These are phyloP conservation scores for Tragelaphus scriptus DNA, from an alignment of 2,113 vertebrate species.

Conservation along the genomic window DNA sequence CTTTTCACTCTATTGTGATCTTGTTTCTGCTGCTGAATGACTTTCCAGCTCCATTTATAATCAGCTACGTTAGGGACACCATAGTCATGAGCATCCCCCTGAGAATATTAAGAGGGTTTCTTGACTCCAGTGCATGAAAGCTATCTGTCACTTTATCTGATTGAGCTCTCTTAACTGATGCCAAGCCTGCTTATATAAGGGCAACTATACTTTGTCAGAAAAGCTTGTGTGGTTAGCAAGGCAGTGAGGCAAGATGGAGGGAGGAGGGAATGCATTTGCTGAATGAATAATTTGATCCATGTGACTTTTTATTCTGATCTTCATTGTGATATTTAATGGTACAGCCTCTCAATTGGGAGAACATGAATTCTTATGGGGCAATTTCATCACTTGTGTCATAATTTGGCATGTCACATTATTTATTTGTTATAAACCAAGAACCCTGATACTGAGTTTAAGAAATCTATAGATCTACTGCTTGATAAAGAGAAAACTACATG, in stretches of 20 bases:
- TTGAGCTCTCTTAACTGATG: slow-evolving; percentile 74
- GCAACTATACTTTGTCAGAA: background rate
- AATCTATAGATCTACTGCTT: background rate
- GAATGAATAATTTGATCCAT: background rate
- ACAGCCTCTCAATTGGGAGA: background rate
- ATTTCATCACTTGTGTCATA: background rate
- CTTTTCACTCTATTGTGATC: slow-evolving; percentile 87
- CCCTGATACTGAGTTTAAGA: background rate
- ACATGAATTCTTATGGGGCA: background rate
- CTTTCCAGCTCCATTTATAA: slow-evolving; percentile 77
- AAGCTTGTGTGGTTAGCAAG: background rate
- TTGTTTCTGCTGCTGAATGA: slow-evolving; percentile 85
- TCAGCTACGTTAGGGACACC: slow-evolving; percentile 81
- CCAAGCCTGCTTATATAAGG: slow-evolving; percentile 70
- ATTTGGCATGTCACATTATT: slow-evolving; percentile 5
- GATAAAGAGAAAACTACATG: slow-evolving; percentile 9
- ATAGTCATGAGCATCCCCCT: slow-evolving; percentile 81
- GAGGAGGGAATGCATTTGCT: background rate
- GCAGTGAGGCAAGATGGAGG: background rate
- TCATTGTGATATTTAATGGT: background rate
- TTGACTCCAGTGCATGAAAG: slow-evolving; percentile 84
- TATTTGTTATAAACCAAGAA: background rate
- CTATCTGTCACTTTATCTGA: slow-evolving; percentile 86
- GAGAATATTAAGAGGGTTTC: slow-evolving; percentile 81
- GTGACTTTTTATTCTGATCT: background rate